Percentiles rank a stretch among this genome's conserved stretches.
Evolutionary conservation across 2,113 vertebrate genomes (phyloP).

Genomic region (Probosciger aterrimus): DNA sequence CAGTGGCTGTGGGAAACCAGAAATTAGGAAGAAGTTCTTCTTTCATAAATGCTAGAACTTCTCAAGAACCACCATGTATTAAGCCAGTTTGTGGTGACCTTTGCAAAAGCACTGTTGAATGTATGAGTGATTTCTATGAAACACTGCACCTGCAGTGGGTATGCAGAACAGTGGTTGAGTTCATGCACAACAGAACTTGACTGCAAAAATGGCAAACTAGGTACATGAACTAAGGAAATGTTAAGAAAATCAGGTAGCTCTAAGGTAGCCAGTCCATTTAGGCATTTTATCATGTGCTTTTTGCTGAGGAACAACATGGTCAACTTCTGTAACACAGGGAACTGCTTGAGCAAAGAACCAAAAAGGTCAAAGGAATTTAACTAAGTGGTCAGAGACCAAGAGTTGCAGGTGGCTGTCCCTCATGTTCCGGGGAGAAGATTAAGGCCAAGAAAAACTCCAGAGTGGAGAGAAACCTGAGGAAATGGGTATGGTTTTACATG

Average conservation of each 20-base stretch:
- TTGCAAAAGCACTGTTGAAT: not conserved
- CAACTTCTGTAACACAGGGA: not conserved
- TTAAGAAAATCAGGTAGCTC: not conserved
- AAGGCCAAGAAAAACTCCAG: not conserved
- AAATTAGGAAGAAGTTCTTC: not conserved
- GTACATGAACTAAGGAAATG: not conserved
- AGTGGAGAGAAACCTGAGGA: not conserved
- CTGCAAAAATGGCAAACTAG: not conserved
- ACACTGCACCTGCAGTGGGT: not conserved
- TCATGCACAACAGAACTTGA: not conserved
- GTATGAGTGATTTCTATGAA: not conserved
- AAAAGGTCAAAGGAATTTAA: not conserved
- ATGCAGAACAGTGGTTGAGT: not conserved
- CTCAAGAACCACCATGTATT: not conserved
- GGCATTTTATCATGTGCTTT: not conserved
- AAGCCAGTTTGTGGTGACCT: not conserved
- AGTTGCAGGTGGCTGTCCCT: not conserved
- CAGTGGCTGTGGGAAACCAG: not conserved
- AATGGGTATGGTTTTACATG: not conserved
- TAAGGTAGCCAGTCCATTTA: not conserved
- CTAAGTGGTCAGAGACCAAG: not conserved
- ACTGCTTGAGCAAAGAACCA: not conserved
- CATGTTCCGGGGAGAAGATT: not conserved
- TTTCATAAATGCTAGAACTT: not conserved
- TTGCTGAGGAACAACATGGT: not conserved